These are phyloP conservation scores for Ophonus ardosiacus DNA, from an alignment of 2,888 invertebrate species.

Conservation along the genomic window DNA sequence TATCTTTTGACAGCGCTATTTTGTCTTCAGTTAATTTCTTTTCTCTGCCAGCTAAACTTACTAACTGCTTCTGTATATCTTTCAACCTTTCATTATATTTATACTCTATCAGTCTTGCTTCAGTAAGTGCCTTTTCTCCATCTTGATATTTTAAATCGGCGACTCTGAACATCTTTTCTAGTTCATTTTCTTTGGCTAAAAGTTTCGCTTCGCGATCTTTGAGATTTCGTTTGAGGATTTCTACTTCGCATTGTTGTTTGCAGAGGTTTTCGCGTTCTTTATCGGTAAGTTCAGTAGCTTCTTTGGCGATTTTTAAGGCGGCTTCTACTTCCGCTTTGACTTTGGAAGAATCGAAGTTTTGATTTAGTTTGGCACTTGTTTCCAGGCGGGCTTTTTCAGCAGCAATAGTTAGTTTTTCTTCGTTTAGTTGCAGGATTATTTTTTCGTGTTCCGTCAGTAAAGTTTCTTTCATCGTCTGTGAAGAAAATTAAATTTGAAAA, in stretches of 20 bases:
- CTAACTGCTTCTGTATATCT: slow-evolving; percentile 79
- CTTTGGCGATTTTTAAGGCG: slow-evolving; percentile 74
- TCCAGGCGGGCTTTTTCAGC: slow-evolving; percentile 73
- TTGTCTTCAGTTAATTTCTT: slow-evolving; percentile 81
- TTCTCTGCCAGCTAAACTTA: slow-evolving; percentile 78
- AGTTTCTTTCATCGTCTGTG: slow-evolving; percentile 78
- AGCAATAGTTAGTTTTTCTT: slow-evolving; percentile 78
- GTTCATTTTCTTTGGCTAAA: slow-evolving; percentile 71
- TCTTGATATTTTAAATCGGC: slow-evolving; percentile 79
- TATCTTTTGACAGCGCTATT: slow-evolving; percentile 79
- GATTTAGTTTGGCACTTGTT: slow-evolving; percentile 72
- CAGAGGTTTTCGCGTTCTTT: slow-evolving; percentile 72
- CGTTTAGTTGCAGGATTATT: slow-evolving; percentile 79
- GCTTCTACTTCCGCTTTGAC: slow-evolving; percentile 74
- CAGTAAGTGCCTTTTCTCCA: slow-evolving; percentile 76
- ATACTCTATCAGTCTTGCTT: slow-evolving; percentile 73
- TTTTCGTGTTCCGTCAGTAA: slow-evolving; percentile 80
- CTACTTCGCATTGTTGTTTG: slow-evolving; percentile 72
- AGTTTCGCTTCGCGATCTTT: slow-evolving; percentile 70
- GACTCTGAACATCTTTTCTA: slow-evolving; percentile 70
- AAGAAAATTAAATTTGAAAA: slow-evolving; percentile 61
- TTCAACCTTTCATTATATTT: slow-evolving; percentile 80
- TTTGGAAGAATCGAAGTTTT: slow-evolving; percentile 72
- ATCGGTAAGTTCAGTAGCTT: slow-evolving; percentile 73
- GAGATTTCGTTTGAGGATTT: slow-evolving; percentile 71